Evolutionary conservation across 2,888 invertebrate species (phyloP).

Genomic region (Agonopterix heracliana): DNA sequence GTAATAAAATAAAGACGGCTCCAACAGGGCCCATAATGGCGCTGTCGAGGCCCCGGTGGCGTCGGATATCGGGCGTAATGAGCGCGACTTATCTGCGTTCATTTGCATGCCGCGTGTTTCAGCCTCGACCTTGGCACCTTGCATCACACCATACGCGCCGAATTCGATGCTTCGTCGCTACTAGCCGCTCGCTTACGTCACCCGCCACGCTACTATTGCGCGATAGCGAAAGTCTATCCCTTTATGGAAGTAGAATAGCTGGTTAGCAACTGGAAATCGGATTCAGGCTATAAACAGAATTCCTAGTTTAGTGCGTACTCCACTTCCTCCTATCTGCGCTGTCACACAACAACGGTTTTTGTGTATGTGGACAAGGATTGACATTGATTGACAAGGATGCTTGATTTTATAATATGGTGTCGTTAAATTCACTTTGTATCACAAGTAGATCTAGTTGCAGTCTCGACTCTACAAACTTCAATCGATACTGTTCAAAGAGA

Average conservation of each 20-base stretch:
- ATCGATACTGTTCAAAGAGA: too few species aligned
- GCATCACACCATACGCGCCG: constrained; percentile 46
- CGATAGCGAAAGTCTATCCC: constrained; percentile 33
- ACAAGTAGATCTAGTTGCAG: too few species aligned
- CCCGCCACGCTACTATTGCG: constrained; percentile 17
- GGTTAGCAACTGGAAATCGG: neutral
- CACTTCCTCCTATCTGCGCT: too few species aligned
- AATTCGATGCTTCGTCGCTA: constrained; percentile 26
- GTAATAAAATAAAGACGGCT: constrained; percentile 63
- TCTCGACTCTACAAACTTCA: too few species aligned
- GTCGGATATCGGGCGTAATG: constrained; percentile 60
- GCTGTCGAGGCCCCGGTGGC: constrained; percentile 42
- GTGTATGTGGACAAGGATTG: too few species aligned
- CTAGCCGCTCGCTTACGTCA: constrained; percentile 38
- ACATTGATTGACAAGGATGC: too few species aligned
- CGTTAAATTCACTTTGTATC: too few species aligned
- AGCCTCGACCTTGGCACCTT: constrained; percentile 69
- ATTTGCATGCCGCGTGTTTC: constrained; percentile 67
- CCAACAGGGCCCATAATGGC: constrained; percentile 54
- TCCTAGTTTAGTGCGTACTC: neutral
- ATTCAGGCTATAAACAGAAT: neutral
- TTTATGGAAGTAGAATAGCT: constrained; percentile 8
- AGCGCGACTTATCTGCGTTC: constrained; percentile 65
- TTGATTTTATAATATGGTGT: too few species aligned
- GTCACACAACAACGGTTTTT: too few species aligned